A percentile compares a stretch with the other conserved stretches of the same genome.
phyloP scores from a whole-genome alignment of 1,140 invertebrate genomes.

The Pectinophora gossypiella region DNA sequence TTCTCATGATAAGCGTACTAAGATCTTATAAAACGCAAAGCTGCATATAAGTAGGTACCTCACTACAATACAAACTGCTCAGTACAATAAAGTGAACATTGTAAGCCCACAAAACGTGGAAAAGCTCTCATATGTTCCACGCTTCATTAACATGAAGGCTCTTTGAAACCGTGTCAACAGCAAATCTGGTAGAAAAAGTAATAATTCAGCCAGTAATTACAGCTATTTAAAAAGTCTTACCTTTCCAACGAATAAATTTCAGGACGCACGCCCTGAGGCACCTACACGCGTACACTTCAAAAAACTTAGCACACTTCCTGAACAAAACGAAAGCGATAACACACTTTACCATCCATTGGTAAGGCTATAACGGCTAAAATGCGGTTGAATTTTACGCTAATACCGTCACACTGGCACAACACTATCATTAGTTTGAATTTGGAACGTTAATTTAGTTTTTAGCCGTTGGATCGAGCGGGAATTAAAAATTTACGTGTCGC shows the following conservation, averaged over 20 bases:
- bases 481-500: conserved; percentile 49
- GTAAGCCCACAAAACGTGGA: too few relatives aligned
- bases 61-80: too few relatives aligned
- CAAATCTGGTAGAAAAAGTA: too few relatives aligned
- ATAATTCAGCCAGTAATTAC: too few relatives aligned
- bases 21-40: too few relatives aligned
- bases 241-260: conserved; percentile 44
- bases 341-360: conserved; percentile 8
- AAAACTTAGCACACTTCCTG: conserved; percentile 40
- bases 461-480: conserved; percentile 21
- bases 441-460: background rate
- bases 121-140: too few relatives aligned
- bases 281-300: conserved; percentile 48
- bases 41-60: too few relatives aligned
- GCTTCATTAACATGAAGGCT: too few relatives aligned
- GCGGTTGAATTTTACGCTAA: background rate
- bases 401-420: background rate
- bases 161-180: too few relatives aligned
- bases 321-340: conserved; percentile 8
- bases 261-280: conserved; percentile 40
- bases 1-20: too few relatives aligned
- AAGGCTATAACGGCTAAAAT: conserved; percentile 16
- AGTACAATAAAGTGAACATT: too few relatives aligned
- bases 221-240: conserved; percentile 24
- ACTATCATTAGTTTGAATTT: too few relatives aligned